Percentiles rank a stretch among this genome's conserved stretches.
Conservation (phyloP, 2,888 invertebrate genomes). For the Tuberolachnus salignus region DNA sequence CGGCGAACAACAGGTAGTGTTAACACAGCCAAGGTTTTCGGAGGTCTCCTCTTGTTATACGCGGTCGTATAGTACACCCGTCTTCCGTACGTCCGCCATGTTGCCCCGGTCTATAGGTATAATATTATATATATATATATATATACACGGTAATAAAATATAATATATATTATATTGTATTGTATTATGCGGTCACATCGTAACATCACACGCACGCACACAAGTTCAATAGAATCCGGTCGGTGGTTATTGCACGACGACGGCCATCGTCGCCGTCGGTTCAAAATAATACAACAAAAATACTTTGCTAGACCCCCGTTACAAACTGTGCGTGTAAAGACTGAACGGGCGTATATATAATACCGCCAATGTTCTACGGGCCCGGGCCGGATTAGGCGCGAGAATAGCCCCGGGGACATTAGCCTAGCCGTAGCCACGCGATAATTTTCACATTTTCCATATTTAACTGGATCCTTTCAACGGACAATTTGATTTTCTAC, state of each 20-base stretch:
- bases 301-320: too few relatives aligned
- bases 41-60: constrained; percentile 23
- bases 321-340: too few relatives aligned
- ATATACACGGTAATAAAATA: not conserved
- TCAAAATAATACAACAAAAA: not conserved
- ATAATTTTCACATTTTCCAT: too few relatives aligned
- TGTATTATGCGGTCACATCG: constrained; percentile 41
- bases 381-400: too few relatives aligned
- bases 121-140: not conserved
- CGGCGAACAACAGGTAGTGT: constrained; percentile 15
- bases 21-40: constrained; percentile 30
- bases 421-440: too few relatives aligned
- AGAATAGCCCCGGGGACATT: too few relatives aligned
- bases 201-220: constrained; percentile 1
- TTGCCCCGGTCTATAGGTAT: constrained; percentile 9
- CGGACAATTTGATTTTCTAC: too few relatives aligned
- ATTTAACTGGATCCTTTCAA: too few relatives aligned
- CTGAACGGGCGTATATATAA: too few relatives aligned
- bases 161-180: constrained; percentile 22
- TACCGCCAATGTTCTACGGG: too few relatives aligned
- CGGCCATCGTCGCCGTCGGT: not conserved
- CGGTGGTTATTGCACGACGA: constrained; percentile 37
- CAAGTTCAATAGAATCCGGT: constrained; percentile 47
- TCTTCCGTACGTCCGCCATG: constrained; percentile 50
- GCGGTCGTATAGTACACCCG: constrained; percentile 1